A percentile compares a stretch with the other conserved stretches of the same genome.
Evolutionary conservation across 1,140 invertebrate species (phyloP).

Genomic region (Eciton burchellii): DNA sequence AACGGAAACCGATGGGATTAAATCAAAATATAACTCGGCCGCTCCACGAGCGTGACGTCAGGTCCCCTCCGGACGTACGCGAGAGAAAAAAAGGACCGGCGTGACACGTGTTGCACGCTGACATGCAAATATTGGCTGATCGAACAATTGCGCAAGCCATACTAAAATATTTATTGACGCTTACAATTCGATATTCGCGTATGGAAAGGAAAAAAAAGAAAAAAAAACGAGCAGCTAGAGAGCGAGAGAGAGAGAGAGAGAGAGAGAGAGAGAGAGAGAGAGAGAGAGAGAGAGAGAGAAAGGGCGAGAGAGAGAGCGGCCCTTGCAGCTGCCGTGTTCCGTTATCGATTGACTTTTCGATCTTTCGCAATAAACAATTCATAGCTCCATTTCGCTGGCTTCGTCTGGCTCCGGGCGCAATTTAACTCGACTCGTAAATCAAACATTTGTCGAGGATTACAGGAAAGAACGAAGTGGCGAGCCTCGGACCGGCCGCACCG

Average conservation of each 20-base stretch:
- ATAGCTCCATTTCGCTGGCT: constrained; percentile 27
- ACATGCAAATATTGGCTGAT: constrained; percentile 61
- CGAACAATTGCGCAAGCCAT: constrained; percentile 61
- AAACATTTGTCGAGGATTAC: constrained; percentile 12
- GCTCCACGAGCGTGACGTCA: constrained; percentile 32
- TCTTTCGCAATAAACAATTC: constrained; percentile 36
- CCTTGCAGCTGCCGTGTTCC: constrained; percentile 24
- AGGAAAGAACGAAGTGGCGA: background rate
- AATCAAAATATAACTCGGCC: constrained; percentile 54
- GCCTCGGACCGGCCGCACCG: too few relatives aligned
- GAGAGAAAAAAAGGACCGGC: constrained; percentile 48
- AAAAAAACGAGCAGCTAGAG: constrained; percentile 31
- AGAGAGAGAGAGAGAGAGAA: too few relatives aligned
- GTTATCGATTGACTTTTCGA: constrained; percentile 44
- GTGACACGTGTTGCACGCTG: constrained; percentile 54
- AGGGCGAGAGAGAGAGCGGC: constrained; percentile 4
- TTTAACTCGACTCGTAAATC: background rate
- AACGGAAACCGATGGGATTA: constrained; percentile 52
- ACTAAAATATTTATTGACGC: constrained; percentile 62
- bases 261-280: too few relatives aligned
- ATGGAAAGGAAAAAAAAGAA: constrained; percentile 2
- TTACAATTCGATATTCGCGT: constrained; percentile 57
- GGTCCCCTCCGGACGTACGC: constrained; percentile 41
- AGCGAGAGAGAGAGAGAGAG: too few relatives aligned
- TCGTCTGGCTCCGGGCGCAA: constrained; percentile 2